phyloP scores from a whole-genome alignment of 2,888 invertebrate genomes.

The Spicauda simplicius region DNA sequence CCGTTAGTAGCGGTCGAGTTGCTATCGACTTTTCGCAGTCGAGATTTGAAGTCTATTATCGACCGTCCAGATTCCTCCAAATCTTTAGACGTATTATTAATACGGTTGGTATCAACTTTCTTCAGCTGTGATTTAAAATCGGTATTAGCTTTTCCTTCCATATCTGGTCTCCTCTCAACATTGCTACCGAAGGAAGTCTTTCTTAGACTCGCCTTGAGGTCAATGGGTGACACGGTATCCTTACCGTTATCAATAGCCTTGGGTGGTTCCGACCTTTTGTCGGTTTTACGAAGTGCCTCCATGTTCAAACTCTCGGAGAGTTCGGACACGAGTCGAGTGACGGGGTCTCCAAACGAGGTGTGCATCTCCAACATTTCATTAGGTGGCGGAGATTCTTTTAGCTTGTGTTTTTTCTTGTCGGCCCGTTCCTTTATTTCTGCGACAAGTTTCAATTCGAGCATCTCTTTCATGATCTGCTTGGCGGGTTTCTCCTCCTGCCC shows the following conservation, averaged over 20 bases:
- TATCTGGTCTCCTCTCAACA: slow-evolving; percentile 53
- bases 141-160: slow-evolving; percentile 63
- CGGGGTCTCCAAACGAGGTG: slow-evolving; percentile 87
- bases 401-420: slow-evolving; percentile 86
- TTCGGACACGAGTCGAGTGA: slow-evolving; percentile 92
- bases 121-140: slow-evolving; percentile 89
- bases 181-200: slow-evolving; percentile 65
- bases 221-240: slow-evolving; percentile 68
- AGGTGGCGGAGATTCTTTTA: slow-evolving; percentile 79
- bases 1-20: slow-evolving; percentile 64
- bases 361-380: slow-evolving; percentile 53
- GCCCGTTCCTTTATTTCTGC: slow-evolving; percentile 93
- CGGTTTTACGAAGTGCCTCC: slow-evolving; percentile 76
- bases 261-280: slow-evolving; percentile 48
- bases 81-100: slow-evolving; percentile 77
- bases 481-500: slow-evolving; percentile 60
- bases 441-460: slow-evolving; percentile 91
- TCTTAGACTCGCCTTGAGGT: slow-evolving; percentile 80
- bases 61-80: slow-evolving; percentile 82
- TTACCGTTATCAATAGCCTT: slow-evolving; percentile 51
- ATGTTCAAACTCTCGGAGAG: slow-evolving; percentile 93
- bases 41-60: slow-evolving; percentile 93
- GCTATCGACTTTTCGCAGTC: slow-evolving; percentile 92
- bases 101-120: slow-evolving; percentile 89
- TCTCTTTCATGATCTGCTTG: slow-evolving; percentile 89